These are phyloP conservation scores for Onchidella celtica DNA, from an alignment of 2,888 invertebrate genomes.

Conservation along the genomic window DNA sequence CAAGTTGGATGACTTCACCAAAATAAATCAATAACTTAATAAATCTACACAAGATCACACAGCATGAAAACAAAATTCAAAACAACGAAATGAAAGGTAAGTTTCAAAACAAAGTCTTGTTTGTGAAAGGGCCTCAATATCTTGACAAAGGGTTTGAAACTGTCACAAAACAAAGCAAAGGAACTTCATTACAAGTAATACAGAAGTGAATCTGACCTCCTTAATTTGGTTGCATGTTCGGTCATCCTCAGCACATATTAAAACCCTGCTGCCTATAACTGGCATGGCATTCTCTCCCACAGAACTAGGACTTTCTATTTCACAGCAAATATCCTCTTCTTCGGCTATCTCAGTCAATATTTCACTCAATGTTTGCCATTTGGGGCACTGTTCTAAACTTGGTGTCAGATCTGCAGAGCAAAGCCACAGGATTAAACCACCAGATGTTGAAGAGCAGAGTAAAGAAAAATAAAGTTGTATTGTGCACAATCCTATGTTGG, in stretches of 20 bases:
- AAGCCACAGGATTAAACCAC: background rate
- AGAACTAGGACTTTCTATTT: conserved; percentile 11
- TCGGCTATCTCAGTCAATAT: conserved; percentile 91
- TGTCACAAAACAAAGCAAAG: conserved; percentile 1
- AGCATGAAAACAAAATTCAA: no score
- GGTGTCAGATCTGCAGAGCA: conserved; percentile 51
- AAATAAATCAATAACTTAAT: no score
- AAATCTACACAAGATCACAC: no score
- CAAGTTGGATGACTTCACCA: no score
- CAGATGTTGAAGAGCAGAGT: background rate
- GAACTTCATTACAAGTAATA: no score
- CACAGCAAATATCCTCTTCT: conserved; percentile 78
- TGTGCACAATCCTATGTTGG: background rate
- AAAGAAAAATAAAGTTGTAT: background rate
- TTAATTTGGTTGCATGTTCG: conserved; percentile 89
- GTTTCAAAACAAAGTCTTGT: no score
- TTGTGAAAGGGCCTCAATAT: no score
- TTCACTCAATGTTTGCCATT: conserved; percentile 92
- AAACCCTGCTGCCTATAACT: conserved; percentile 83
- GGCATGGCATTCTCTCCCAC: background rate
- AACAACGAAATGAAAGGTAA: no score
- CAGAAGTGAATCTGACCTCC: conserved; percentile 67
- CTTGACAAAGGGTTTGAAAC: no score
- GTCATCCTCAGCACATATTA: conserved; percentile 92
- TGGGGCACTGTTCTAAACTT: conserved; percentile 91